phyloP scores from a whole-genome alignment of 2,888 invertebrate species.

The Lasioglossum calceatum region DNA sequence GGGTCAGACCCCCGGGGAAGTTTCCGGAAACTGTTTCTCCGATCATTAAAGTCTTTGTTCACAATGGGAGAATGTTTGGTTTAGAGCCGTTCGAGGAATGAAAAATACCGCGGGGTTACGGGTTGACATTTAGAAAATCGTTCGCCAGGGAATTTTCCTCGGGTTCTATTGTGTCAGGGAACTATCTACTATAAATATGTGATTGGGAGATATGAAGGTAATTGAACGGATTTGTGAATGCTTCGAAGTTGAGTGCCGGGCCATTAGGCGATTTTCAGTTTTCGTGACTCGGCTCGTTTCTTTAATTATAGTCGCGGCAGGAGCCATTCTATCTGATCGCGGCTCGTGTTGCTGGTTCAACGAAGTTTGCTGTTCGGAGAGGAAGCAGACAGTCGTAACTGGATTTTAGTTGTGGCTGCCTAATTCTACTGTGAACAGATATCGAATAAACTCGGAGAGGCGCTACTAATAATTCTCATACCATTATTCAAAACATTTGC shows the following conservation, averaged over 20 bases:
- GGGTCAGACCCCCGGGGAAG: slow-evolving; percentile 5
- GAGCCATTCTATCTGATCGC: not conserved
- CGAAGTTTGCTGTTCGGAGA: not conserved
- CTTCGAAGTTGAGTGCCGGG: not conserved
- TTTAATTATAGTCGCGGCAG: not conserved
- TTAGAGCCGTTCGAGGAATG: not conserved
- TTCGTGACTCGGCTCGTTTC: slow-evolving; percentile 2
- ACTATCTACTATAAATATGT: not conserved
- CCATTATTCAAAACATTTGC: no score
- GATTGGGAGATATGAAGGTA: not conserved
- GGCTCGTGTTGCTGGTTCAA: not conserved
- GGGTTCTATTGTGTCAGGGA: not conserved
- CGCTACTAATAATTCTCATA: no score
- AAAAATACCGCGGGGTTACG: not conserved
- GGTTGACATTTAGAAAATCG: slow-evolving; percentile 7
- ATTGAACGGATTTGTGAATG: not conserved
- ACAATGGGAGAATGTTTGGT: not conserved
- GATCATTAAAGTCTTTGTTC: not conserved
- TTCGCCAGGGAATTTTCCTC: not conserved
- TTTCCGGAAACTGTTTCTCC: slow-evolving; percentile 12
- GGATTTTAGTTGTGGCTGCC: not conserved
- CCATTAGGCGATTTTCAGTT: not conserved
- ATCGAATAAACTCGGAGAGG: not conserved
- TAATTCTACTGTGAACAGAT: not conserved
- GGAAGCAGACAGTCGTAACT: not conserved